phyloP scores from a whole-genome alignment of 2,888 invertebrate species.

The Epirrita christyi region DNA sequence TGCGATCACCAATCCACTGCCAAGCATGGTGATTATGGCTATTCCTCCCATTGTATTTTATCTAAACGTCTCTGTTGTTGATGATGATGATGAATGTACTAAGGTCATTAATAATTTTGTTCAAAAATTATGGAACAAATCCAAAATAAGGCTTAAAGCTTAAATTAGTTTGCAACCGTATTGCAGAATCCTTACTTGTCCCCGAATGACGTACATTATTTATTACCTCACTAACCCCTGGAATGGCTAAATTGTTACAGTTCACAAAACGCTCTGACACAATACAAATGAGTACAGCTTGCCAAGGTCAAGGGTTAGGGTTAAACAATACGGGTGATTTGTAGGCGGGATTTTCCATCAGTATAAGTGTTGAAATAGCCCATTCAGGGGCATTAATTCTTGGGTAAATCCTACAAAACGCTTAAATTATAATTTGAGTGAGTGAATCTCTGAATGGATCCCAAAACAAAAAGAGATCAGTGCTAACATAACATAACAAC shows the following conservation, averaged over 20 bases:
- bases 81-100: too few species aligned
- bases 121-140: slow-evolving; percentile 2
- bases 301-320: slow-evolving; percentile 50
- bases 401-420: slow-evolving; percentile 27
- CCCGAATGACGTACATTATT: slow-evolving; percentile 37
- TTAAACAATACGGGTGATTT: slow-evolving; percentile 37
- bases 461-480: too few species aligned
- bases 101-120: not conserved
- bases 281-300: slow-evolving; percentile 46
- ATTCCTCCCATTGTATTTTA: too few species aligned
- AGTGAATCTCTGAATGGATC: not conserved
- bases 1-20: too few species aligned
- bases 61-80: too few species aligned
- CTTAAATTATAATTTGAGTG: not conserved
- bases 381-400: slow-evolving; percentile 12
- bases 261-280: slow-evolving; percentile 44
- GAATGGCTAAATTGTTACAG: slow-evolving; percentile 40
- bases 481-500: too few species aligned
- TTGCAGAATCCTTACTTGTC: slow-evolving; percentile 7
- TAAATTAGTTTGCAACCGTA: slow-evolving; percentile 14
- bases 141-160: slow-evolving; percentile 1
- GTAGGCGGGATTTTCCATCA: slow-evolving; percentile 29
- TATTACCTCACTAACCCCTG: slow-evolving; percentile 40
- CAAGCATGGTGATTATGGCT: too few species aligned
- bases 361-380: slow-evolving; percentile 25